These are phyloP conservation scores for Octomys mimax DNA, from an alignment of 2,797 vertebrate genomes.

Conservation along the genomic window DNA sequence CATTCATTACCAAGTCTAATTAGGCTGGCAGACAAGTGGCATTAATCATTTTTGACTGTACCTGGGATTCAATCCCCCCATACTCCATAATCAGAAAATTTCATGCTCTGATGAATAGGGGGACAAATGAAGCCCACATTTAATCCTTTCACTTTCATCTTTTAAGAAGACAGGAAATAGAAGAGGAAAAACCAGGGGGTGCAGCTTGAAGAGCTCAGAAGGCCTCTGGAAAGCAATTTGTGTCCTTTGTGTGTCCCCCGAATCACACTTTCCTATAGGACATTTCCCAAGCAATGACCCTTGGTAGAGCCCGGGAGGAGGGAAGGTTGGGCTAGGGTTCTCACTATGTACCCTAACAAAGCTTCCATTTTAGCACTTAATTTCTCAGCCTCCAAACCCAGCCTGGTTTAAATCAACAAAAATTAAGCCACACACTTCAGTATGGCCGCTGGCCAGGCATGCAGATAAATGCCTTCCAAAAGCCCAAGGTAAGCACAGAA, in stretches of 20 bases:
- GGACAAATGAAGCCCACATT: conserved; percentile 57
- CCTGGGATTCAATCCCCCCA: conserved; percentile 75
- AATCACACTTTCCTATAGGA: background rate
- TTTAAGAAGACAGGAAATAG: conserved; percentile 56
- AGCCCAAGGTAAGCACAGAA: background rate
- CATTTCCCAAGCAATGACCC: conserved; percentile 31
- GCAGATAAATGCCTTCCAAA: background rate
- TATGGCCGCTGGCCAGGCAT: background rate
- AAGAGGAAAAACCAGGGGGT: background rate
- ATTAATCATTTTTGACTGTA: conserved; percentile 84
- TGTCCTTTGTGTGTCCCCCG: background rate
- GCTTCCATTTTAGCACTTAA: background rate
- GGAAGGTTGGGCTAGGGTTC: background rate
- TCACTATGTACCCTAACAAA: conserved; percentile 9
- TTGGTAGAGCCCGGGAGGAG: background rate
- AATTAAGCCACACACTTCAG: background rate
- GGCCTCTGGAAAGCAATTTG: background rate
- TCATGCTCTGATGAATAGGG: conserved; percentile 72
- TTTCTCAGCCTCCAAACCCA: background rate
- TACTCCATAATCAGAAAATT: conserved; percentile 76
- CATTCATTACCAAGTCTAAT: conserved; percentile 83
- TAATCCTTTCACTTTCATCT: conserved; percentile 75
- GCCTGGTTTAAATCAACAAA: background rate
- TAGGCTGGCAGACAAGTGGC: conserved; percentile 76
- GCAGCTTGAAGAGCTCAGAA: background rate